Conservation (phyloP, 2,888 invertebrate genomes). For the Gymnosoma rotundatum region DNA sequence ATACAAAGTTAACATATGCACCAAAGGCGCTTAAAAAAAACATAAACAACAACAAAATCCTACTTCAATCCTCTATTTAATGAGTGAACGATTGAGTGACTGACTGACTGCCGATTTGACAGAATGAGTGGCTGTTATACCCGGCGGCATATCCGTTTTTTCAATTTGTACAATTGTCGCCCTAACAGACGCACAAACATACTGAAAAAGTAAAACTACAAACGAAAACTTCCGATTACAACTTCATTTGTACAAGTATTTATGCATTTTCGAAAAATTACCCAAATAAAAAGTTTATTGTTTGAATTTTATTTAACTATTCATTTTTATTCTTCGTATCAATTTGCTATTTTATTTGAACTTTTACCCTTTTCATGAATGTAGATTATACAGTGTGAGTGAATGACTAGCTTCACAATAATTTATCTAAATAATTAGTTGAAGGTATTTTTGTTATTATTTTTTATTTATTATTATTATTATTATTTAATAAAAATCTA, state of each 20-base stretch:
- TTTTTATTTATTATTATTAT: too few species aligned
- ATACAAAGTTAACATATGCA: constrained; percentile 80
- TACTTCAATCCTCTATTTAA: constrained; percentile 51
- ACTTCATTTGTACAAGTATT: constrained; percentile 79
- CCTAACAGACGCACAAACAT: constrained; percentile 1
- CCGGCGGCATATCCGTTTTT: constrained; percentile 79
- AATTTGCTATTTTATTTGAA: background rate
- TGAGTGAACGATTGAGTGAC: constrained; percentile 75
- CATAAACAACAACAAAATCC: constrained; percentile 45
- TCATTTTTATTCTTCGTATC: too few species aligned
- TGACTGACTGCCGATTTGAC: constrained; percentile 48
- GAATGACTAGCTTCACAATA: too few species aligned
- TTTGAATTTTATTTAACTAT: too few species aligned
- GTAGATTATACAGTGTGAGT: too few species aligned
- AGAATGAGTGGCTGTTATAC: constrained; percentile 68
- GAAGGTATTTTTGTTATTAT: too few species aligned
- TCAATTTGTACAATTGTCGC: constrained; percentile 81
- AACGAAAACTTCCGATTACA: constrained; percentile 82
- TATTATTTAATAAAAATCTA: too few species aligned
- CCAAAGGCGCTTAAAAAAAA: constrained; percentile 62
- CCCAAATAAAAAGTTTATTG: background rate
- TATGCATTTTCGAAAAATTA: constrained; percentile 65
- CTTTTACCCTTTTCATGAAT: too few species aligned
- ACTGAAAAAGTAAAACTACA: constrained; percentile 71
- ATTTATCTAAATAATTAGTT: too few species aligned